Evolutionary conservation across 2,888 invertebrate genomes (phyloP).

Genomic region (Chelonus formosanus): DNA sequence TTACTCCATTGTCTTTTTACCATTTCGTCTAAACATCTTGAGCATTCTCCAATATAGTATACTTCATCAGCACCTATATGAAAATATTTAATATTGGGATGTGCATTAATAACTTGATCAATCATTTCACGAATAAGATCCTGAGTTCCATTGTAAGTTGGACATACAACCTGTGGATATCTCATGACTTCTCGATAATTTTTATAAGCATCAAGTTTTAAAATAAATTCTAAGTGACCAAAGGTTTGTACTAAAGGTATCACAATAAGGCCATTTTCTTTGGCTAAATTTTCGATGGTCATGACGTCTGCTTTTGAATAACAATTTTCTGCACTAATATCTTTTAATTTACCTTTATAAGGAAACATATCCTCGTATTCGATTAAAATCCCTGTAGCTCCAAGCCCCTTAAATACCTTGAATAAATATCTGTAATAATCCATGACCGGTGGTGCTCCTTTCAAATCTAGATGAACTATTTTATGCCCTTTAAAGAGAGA

Average conservation of each 20-base stretch:
- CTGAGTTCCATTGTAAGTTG: conserved; percentile 70
- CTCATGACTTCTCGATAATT: conserved; percentile 73
- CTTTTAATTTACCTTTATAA: conserved; percentile 70
- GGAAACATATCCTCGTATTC: conserved; percentile 94
- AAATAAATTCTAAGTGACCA: conserved; percentile 83
- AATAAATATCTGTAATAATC: conserved; percentile 72
- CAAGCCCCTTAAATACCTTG: conserved; percentile 70
- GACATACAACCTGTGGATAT: conserved; percentile 76
- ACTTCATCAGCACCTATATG: conserved; percentile 90
- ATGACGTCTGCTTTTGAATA: conserved; percentile 70
- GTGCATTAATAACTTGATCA: conserved; percentile 72
- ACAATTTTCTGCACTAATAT: conserved; percentile 72
- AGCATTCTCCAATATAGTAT: conserved; percentile 74
- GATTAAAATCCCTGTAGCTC: conserved; percentile 81
- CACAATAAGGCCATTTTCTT: conserved; percentile 70
- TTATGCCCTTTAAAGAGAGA: conserved; percentile 66
- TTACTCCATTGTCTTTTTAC: conserved; percentile 65
- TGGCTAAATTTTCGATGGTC: conserved; percentile 69
- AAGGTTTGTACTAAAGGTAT: conserved; percentile 88
- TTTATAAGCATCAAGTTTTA: conserved; percentile 76
- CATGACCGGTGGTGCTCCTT: conserved; percentile 82
- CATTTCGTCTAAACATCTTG: conserved; percentile 66
- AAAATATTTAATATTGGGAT: conserved; percentile 68
- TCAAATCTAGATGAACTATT: conserved; percentile 84
- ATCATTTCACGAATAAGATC: conserved; percentile 74